Evolutionary conservation across 2,888 invertebrate genomes (phyloP).

Genomic region (Glaucopsyche alexis): DNA sequence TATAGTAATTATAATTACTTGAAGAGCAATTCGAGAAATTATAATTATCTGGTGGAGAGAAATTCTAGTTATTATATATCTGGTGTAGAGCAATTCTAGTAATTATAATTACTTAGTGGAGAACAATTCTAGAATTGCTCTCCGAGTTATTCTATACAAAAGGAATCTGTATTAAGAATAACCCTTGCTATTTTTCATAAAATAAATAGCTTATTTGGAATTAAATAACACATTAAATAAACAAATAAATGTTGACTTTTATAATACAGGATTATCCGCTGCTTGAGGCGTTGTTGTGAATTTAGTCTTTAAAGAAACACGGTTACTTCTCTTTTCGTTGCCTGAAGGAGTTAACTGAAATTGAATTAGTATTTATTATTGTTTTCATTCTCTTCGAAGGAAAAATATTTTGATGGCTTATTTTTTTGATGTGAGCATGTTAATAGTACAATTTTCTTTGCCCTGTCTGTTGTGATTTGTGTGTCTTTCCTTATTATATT

Average conservation of each 20-base stretch:
- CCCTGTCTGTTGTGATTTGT: background rate
- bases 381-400: background rate
- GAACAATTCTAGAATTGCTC: too few species aligned
- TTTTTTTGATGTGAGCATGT: background rate
- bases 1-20: too few species aligned
- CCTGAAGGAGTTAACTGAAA: background rate
- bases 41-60: too few species aligned
- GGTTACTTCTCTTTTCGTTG: background rate
- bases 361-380: background rate
- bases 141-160: background rate
- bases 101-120: too few species aligned
- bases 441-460: too few species aligned
- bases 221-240: background rate
- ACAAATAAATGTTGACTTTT: slow-evolving; percentile 1
- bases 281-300: background rate
- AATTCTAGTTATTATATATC: too few species aligned
- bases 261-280: background rate
- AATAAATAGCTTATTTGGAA: background rate
- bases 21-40: too few species aligned
- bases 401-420: background rate
- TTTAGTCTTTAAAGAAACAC: background rate
- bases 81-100: too few species aligned
- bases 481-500: background rate
- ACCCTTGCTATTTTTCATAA: background rate
- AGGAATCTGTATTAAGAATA: background rate